Base-by-base conservation (phyloP, 2,113 vertebrate species). In the Salvelinus fontinalis region DNA sequence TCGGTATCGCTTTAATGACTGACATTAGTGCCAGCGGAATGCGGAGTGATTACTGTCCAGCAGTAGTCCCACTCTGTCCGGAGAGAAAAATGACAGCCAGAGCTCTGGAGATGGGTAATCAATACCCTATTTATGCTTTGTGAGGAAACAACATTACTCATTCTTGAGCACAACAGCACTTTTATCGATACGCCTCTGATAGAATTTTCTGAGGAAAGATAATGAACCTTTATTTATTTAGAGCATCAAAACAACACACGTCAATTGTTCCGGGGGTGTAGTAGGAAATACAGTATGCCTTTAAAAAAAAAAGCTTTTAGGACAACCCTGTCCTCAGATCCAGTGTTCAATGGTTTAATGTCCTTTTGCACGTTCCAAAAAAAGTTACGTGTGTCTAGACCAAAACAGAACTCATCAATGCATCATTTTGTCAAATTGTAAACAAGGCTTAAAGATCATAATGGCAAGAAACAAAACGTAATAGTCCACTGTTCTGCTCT, bases 41-140 rank as follows among this genome's bases (percentile, higher is more conserved):
- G 79, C 75, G 75, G 84, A 89, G 90, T 91, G 91, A 93, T 92
- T 91, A 89, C 88, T 92, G 89, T 89, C 92, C 83, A 81, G 89
- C 88, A 82, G 86, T 89, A 75, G 76, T 71, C 88, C 80, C 79
- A 85, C 71, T 77, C 77, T 31, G 75, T 84, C 77, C 65, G 1
- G 81, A 72, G 69, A 84, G 89, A 93, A 88, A 92, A 91, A 93
- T 92, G 91, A 90, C 85, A 87, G 83, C 27, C 75, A 86, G 86
- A 89, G 82, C 86, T 81, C 81, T 81, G 83, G 60, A 76, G 79
- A 89, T 86, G 85, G 84, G 86, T 91, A 91, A 94, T 94, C 93
- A 89, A 93, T 93, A 93, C 75, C 77, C 80, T 91, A 93, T 93
- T 93, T 91, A 91, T 92, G 87, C 84, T 82, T 80, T 7, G 85